phyloP scores from a whole-genome alignment of 1,140 invertebrate genomes.

The Cheumatopsyche charites region DNA sequence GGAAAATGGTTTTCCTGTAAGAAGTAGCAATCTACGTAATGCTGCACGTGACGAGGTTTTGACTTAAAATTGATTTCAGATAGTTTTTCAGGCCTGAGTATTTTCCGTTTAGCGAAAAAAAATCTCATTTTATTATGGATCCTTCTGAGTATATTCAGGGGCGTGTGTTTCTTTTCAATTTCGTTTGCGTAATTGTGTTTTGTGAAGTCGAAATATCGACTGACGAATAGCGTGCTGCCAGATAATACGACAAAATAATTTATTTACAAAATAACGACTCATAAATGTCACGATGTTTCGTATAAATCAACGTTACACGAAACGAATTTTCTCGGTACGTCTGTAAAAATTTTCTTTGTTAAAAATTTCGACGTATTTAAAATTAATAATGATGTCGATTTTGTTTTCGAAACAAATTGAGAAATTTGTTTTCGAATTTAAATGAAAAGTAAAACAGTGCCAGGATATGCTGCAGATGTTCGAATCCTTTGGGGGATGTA shows the following conservation, averaged over 20 bases:
- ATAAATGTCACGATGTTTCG: conserved; percentile 20
- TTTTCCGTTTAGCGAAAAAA: background rate
- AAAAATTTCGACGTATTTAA: too few relatives aligned
- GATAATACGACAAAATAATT: conserved; percentile 8
- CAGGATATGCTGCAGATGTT: conserved; percentile 2
- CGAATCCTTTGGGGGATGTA: background rate
- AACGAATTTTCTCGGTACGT: too few relatives aligned
- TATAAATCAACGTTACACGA: conserved; percentile 2
- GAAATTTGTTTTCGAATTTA: too few relatives aligned
- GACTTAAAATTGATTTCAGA: conserved; percentile 8
- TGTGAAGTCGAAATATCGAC: background rate
- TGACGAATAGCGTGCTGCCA: conserved; percentile 3
- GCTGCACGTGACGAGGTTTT: conserved; percentile 19
- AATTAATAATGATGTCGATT: too few relatives aligned
- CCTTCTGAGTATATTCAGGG: background rate
- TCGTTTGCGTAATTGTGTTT: background rate
- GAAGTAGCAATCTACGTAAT: conserved; percentile 18
- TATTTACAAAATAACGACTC: background rate
- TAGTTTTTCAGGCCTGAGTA: background rate
- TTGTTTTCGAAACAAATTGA: too few relatives aligned
- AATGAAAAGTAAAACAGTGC: background rate
- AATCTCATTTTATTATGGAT: background rate
- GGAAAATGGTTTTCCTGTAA: background rate
- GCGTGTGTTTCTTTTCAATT: background rate
- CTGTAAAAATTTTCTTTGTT: too few relatives aligned